Base-by-base conservation (phyloP, 2,113 vertebrate genomes). In the Proterorhinus semilunaris region DNA sequence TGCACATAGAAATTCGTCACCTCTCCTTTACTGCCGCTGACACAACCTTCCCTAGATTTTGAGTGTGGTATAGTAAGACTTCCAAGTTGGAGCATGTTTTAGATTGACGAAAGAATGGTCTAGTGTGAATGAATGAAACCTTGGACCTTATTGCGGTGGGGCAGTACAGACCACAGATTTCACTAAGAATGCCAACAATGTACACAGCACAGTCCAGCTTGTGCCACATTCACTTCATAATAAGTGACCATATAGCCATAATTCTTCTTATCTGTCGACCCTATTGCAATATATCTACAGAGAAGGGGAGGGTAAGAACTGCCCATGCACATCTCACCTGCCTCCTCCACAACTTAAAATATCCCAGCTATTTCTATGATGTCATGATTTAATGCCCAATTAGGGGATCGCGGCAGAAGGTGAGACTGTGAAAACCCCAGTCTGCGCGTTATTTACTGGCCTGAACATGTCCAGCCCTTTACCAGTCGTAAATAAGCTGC, bases 331-430 rank as follows among this genome's bases (percentile, higher is more conserved):
- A 80, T 75, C 51, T 84, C 62, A 76, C 65, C 68, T 58, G 48
- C 71, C 72, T 79, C 75, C 50, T 64, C 65, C 27, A 16, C 66
- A 71, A 72, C 66, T 66, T 78, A 67, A 88, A 83, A 78, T 86
- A 86, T 83, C 75, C 76, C 27, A 71, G 75, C 75, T 68, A 75
- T 86, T 85, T 88, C 84, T 75, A 88, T 88, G 88, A 88, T 89
- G 88, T 89, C 86, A 91, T 87, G 72, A 86, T 85, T 89, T 85
- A 86, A 82, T 73, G 69, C 80, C 57, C 83, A 82, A 87, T 88
- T 87, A 91, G 84, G 65, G 79, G 83, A 68, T 80, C 66, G 62
- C 74, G 50, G 59, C 46, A 62, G 51, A 71, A 82, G 70, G 74
- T 21, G 68, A 79, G 81, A 77, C 82, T 76, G 81, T 87, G 83